Percentiles rank a stretch among this genome's conserved stretches.
phyloP scores from a whole-genome alignment of 2,797 vertebrate species.

The Lutjanus campechanus region DNA sequence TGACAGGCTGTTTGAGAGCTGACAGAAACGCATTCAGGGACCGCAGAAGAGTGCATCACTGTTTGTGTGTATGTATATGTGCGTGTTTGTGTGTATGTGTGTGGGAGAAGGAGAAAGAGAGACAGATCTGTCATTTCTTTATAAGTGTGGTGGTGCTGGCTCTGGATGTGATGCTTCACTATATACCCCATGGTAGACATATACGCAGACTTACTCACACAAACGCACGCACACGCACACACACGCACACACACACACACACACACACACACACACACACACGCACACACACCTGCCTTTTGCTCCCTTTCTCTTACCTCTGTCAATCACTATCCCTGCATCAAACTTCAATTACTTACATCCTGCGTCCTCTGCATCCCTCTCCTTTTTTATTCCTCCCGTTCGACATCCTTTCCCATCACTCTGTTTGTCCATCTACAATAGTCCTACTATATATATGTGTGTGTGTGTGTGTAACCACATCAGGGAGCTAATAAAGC shows the following conservation, averaged over 20 bases:
- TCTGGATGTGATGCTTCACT: constrained; percentile 59
- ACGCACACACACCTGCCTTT: constrained; percentile 35
- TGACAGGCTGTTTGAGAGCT: constrained; percentile 75
- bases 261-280: constrained; percentile 25
- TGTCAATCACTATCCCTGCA: constrained; percentile 63
- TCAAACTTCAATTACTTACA: constrained; percentile 65
- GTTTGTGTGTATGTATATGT: constrained; percentile 42
- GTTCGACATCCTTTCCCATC: constrained; percentile 55
- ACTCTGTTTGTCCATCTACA: constrained; percentile 65
- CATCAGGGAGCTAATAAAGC: constrained; percentile 78
- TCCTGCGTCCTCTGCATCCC: constrained; percentile 35
- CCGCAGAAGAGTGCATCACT: constrained; percentile 46
- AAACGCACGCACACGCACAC: constrained; percentile 6
- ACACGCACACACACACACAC: constrained; percentile 8
- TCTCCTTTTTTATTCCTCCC: constrained; percentile 32
- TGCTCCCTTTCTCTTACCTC: constrained; percentile 46
- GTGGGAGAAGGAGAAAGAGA: constrained; percentile 49
- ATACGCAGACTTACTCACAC: constrained; percentile 30
- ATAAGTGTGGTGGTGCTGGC: constrained; percentile 61
- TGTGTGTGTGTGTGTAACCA: constrained; percentile 68
- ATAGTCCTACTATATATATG: constrained; percentile 60
- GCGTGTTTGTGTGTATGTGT: constrained; percentile 34
- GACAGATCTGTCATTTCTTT: constrained; percentile 75
- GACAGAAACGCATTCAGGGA: constrained; percentile 72
- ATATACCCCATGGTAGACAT: constrained; percentile 52